Percentiles rank a stretch among this genome's conserved stretches.
These are phyloP conservation scores for Tetramorium parvispinum DNA, from an alignment of 1,140 invertebrate species.

Conservation along the genomic window DNA sequence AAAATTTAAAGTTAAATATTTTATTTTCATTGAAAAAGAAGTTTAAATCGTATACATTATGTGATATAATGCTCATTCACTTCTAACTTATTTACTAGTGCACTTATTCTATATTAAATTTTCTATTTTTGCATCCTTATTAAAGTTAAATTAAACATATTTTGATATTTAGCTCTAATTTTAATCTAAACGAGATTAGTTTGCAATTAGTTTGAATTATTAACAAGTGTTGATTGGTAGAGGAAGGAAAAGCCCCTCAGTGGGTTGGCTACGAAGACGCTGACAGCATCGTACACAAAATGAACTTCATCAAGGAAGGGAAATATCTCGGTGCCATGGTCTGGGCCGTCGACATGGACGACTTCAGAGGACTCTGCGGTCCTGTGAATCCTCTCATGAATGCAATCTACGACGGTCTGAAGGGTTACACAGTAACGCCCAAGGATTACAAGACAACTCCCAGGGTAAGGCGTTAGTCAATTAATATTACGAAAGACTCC, in stretches of 20 bases:
- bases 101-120: neutral
- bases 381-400: slow-evolving; percentile 90
- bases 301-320: slow-evolving; percentile 93
- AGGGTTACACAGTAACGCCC: slow-evolving; percentile 90
- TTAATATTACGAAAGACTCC: neutral
- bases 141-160: neutral
- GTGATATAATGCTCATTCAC: neutral
- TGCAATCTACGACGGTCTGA: slow-evolving; percentile 91
- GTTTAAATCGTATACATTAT: neutral
- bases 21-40: neutral
- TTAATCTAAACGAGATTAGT: neutral
- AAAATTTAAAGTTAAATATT: neutral
- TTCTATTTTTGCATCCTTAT: neutral
- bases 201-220: slow-evolving; percentile 26
- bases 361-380: slow-evolving; percentile 92
- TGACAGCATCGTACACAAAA: slow-evolving; percentile 93
- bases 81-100: neutral
- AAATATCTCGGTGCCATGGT: slow-evolving; percentile 95
- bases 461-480: slow-evolving; percentile 85
- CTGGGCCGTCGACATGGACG: slow-evolving; percentile 96
- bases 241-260: slow-evolving; percentile 87
- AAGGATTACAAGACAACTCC: slow-evolving; percentile 89
- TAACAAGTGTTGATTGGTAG: slow-evolving; percentile 10
- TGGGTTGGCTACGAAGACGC: slow-evolving; percentile 97
- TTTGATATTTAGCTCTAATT: neutral